Base-by-base conservation (phyloP, 2,113 vertebrate genomes). In the Salvelinus namaycush region DNA sequence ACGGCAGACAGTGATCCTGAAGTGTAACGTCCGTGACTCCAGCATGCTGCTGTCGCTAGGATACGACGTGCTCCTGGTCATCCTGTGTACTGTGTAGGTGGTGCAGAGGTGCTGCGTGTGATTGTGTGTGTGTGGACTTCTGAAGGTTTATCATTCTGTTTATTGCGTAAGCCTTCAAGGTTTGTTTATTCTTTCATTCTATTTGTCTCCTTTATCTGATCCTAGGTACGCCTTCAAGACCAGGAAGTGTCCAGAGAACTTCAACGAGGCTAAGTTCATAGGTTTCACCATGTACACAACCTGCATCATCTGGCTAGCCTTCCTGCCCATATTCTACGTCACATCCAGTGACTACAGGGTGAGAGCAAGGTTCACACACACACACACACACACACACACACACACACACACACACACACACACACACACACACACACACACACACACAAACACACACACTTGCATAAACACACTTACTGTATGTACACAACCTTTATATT, bases 241-340 rank as follows among this genome's bases (percentile, higher is more conserved):
- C 85, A 95, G 98, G 88, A 99, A 99, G 90, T 99, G 98, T 87
- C 98, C 98, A 0, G 98, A 99, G 91, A 99, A 99, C 88, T 99
- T 99, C 94, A 99, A 99, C 0, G 98, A 99, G 91, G 98, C 98
- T 88, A 99, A 99, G 92, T 99, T 99, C 88, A 99, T 99, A 78
- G 97, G 97, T 86, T 99, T 99, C 89, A 99, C 98, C 76, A 99
- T 99, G 98, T 99, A 99, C 67, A 99, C 98, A 73, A 99, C 98
- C 0, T 99, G 98, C 88, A 99, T 99, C 91, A 99, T 99, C 87
- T 99, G 98, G 98, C 93, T 99, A 92, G 98, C 98, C 54, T 99
- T 99, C 87, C 96, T 99, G 59, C 98, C 98, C 18, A 99, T 99
- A 93, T 99, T 99, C 93, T 99, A 99, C 79, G 98, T 99, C 88